Percentiles rank a stretch among this genome's conserved stretches.
Evolutionary conservation across 2,888 invertebrate genomes (phyloP).

Genomic region (Nemotelus nigrinus): DNA sequence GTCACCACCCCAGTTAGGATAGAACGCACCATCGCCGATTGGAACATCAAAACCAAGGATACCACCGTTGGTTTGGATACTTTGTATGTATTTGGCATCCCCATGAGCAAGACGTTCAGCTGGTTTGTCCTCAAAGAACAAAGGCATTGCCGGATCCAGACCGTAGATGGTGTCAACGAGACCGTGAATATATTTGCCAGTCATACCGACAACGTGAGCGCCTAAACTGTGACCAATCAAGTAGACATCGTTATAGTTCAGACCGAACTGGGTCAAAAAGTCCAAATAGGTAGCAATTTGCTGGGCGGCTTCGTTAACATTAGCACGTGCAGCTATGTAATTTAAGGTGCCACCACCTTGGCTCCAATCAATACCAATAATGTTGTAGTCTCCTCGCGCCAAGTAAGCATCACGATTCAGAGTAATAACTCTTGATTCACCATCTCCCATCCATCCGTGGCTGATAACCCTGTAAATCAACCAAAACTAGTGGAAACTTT

Average conservation of each 20-base stretch:
- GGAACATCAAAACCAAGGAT: conserved; percentile 52
- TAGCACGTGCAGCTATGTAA: conserved; percentile 41
- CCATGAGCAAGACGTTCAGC: conserved; percentile 43
- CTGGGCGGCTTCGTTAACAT: conserved; percentile 42
- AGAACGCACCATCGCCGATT: conserved; percentile 55
- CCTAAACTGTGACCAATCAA: conserved; percentile 56
- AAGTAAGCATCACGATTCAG: conserved; percentile 30
- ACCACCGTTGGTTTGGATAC: conserved; percentile 55
- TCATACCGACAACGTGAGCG: conserved; percentile 53
- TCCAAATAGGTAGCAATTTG: conserved; percentile 51
- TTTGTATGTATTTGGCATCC: conserved; percentile 54
- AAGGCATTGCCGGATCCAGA: conserved; percentile 41
- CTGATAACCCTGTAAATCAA: conserved; percentile 7
- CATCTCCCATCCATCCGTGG: conserved; percentile 27
- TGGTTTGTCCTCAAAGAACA: background rate
- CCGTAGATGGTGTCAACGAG: conserved; percentile 44
- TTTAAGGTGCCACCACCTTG: conserved; percentile 18
- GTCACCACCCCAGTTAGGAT: conserved; percentile 54
- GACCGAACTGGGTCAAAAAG: conserved; percentile 4
- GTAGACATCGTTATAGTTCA: conserved; percentile 38
- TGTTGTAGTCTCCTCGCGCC: conserved; percentile 25
- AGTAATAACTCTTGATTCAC: background rate
- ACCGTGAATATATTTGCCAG: conserved; percentile 45
- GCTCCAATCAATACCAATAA: conserved; percentile 47
- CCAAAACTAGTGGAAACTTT: background rate